Conservation (phyloP, 2,888 invertebrate genomes). For the Limnephilus rhombicus region DNA sequence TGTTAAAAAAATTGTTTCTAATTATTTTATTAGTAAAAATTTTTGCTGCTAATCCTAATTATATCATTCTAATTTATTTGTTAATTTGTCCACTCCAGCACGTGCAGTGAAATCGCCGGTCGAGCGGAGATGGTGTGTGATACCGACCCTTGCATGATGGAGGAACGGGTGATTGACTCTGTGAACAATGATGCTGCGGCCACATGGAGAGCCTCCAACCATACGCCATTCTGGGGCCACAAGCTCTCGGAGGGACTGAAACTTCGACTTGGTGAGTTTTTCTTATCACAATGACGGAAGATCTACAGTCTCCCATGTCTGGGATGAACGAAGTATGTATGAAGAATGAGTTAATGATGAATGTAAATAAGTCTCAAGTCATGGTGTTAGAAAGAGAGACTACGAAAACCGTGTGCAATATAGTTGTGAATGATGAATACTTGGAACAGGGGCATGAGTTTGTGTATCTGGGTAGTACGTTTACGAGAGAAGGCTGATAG, state of each 20-base stretch:
- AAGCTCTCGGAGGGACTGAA: conserved; percentile 89
- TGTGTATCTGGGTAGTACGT: too few relatives aligned
- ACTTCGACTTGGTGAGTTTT: conserved; percentile 82
- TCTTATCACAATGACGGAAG: background rate
- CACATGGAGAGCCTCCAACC: conserved; percentile 90
- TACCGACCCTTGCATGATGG: conserved; percentile 85
- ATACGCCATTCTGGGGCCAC: conserved; percentile 90
- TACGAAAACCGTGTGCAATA: too few relatives aligned
- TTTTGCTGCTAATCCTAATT: background rate
- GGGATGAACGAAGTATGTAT: too few relatives aligned
- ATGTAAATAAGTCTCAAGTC: too few relatives aligned
- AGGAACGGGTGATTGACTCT: conserved; percentile 81
- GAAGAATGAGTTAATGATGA: too few relatives aligned
- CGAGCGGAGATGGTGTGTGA: conserved; percentile 81
- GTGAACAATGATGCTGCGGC: conserved; percentile 79
- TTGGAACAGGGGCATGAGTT: too few relatives aligned
- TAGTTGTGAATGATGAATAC: too few relatives aligned
- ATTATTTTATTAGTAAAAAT: too few relatives aligned
- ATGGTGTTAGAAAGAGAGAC: too few relatives aligned
- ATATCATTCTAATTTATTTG: background rate
- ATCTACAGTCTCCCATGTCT: too few relatives aligned
- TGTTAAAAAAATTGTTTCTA: too few relatives aligned
- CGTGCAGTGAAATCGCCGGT: conserved; percentile 74
- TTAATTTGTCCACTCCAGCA: conserved; percentile 71
- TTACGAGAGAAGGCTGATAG: too few relatives aligned